Evolutionary conservation across 2,888 invertebrate genomes (phyloP), one percentile per base, ranked within the genome.

Genomic region (Dimorphilus gyrociliatus): DNA sequence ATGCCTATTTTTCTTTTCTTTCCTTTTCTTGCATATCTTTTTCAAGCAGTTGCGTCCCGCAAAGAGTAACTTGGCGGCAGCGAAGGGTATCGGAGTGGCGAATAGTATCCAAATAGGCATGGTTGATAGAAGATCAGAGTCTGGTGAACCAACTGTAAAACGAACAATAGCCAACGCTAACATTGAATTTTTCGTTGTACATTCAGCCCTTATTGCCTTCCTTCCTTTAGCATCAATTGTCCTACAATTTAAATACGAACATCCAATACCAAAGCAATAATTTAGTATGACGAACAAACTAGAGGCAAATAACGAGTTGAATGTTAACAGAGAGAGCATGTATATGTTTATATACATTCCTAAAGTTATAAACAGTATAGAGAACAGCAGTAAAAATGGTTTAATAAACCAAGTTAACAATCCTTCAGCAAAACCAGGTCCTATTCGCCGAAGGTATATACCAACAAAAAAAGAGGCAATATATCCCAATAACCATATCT

Each of bases 281-380:
- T n/a, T n/a, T n/a, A n/a, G n/a, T n/a, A n/a, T n/a, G n/a, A n/a
- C n/a, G n/a, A n/a, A 37, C 14, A 51, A 36, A 29, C 48, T 32
- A 12, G 51, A 48, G 10, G 50, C 50, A 14, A 51, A 29, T 16
- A 53, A 41, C 8, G 48, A 44, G 34, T 39, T 41, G n/a, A 40
- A 37, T 33, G 52, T 45, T 14, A 53, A 40, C 23, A 44, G 37
- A 28, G 52, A 47, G 39, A 57, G 55, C 34, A 56, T 50, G 36
- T 59, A 59, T 48, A 54, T 51, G 41, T 60, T 60, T 38, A 58
- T 56, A 42, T 60, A 59, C 23, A 59, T 48, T 31, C 60, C 60
- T 8, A 60, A 44, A n/a, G 59, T 60, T 34, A 55, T 47, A 38
- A 55, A 54, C 24, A 60, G 43, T 27, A 60, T 54, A 32, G 50